Percentiles rank a stretch among this genome's conserved stretches.
Evolutionary conservation across 2,797 vertebrate species (phyloP).

Genomic region (Octomys mimax): DNA sequence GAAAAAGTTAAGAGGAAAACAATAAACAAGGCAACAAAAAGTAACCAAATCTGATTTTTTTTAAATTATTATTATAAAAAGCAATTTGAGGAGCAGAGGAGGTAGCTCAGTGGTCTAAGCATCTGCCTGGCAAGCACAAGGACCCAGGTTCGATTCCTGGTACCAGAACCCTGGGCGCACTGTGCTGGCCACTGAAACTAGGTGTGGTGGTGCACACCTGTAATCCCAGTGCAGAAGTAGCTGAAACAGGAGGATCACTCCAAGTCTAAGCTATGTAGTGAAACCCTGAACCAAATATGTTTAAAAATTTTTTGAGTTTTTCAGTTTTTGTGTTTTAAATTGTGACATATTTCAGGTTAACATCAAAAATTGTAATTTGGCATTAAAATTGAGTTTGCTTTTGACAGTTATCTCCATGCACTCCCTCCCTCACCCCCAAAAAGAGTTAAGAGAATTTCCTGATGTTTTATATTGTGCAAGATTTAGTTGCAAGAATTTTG

Average conservation of each 20-base stretch:
- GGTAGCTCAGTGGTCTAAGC: too few relatives aligned
- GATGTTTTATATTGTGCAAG: conserved; percentile 32
- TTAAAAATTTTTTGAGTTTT: not conserved
- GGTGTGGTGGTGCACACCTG: too few relatives aligned
- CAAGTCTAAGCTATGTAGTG: too few relatives aligned
- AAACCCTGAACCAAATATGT: too few relatives aligned
- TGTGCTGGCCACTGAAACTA: too few relatives aligned
- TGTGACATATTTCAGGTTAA: conserved; percentile 43
- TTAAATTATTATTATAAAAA: conserved; percentile 47
- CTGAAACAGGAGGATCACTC: too few relatives aligned
- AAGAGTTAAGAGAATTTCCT: conserved; percentile 25
- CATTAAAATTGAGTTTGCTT: conserved; percentile 46
- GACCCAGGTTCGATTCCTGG: too few relatives aligned
- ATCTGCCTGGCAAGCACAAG: too few relatives aligned
- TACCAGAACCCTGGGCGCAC: too few relatives aligned
- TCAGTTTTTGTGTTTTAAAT: conserved; percentile 52
- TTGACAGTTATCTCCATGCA: not conserved
- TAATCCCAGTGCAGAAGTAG: too few relatives aligned
- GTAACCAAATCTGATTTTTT: conserved; percentile 55
- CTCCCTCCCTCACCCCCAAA: not conserved
- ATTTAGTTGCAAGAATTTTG: conserved; percentile 30
- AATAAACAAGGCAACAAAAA: not conserved
- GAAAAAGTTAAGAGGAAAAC: not conserved
- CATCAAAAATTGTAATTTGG: conserved; percentile 55
- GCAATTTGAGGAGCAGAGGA: not conserved